A percentile compares a stretch with the other conserved stretches of the same genome.
phyloP scores from a whole-genome alignment of 2,888 invertebrate genomes.

The Thymelicus lineola region DNA sequence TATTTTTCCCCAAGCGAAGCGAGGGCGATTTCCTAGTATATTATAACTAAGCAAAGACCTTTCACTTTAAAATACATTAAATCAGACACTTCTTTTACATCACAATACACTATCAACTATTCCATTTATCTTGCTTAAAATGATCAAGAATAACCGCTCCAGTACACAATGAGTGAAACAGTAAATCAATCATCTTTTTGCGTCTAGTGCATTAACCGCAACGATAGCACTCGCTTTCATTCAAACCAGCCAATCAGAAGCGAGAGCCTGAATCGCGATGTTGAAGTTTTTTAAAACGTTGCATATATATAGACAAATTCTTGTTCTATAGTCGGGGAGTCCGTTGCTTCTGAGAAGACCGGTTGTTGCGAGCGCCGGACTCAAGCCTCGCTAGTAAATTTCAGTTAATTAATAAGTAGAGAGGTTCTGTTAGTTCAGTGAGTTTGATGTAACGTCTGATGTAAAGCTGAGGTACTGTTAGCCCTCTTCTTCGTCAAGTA shows the following conservation, averaged over 20 bases:
- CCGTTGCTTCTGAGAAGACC: slow-evolving; percentile 81
- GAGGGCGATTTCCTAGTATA: too few species aligned
- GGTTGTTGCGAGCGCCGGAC: slow-evolving; percentile 79
- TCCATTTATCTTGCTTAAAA: neutral
- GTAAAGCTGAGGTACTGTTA: slow-evolving; percentile 55
- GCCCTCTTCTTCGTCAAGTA: slow-evolving; percentile 78
- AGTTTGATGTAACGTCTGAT: slow-evolving; percentile 54
- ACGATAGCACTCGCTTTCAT: slow-evolving; percentile 35
- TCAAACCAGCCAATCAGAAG: slow-evolving; percentile 55
- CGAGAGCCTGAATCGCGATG: slow-evolving; percentile 57
- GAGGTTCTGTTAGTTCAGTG: slow-evolving; percentile 62
- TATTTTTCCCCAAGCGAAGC: too few species aligned
- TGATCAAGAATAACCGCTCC: neutral
- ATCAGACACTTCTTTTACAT: neutral
- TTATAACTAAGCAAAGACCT: too few species aligned
- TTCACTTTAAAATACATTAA: too few species aligned
- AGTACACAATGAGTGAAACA: slow-evolving; percentile 13
- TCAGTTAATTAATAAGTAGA: slow-evolving; percentile 70
- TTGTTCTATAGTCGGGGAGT: slow-evolving; percentile 58
- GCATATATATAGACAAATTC: slow-evolving; percentile 48
- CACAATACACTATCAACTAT: neutral
- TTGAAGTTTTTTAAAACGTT: slow-evolving; percentile 49
- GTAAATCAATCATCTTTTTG: slow-evolving; percentile 21
- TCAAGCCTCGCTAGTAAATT: slow-evolving; percentile 70
- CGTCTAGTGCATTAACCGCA: slow-evolving; percentile 23